These are phyloP conservation scores for Sturnus vulgaris DNA, from an alignment of 2,113 vertebrate species.

Conservation along the genomic window DNA sequence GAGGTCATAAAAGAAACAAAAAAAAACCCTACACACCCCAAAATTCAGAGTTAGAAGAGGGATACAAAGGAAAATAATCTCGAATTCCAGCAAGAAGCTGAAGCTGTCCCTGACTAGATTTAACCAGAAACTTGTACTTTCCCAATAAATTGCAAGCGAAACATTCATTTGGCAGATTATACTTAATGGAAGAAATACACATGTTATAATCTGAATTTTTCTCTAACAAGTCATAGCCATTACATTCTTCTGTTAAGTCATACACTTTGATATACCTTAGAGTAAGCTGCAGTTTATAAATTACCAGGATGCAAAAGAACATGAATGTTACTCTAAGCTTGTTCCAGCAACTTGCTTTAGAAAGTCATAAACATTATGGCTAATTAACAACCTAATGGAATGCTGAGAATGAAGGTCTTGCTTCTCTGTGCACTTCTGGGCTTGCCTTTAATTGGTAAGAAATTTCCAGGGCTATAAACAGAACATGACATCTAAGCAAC, in stretches of 20 bases:
- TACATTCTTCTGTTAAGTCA: not conserved
- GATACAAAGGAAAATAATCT: not conserved
- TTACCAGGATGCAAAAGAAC: not conserved
- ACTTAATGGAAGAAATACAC: not conserved
- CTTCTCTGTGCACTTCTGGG: not conserved
- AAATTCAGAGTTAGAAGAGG: not conserved
- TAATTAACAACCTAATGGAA: constrained; percentile 46
- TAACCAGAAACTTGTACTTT: not conserved
- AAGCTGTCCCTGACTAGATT: not conserved
- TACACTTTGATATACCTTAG: not conserved
- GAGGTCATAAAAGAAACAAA: not conserved
- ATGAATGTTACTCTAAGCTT: not conserved
- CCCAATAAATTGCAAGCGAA: not conserved
- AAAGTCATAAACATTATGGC: constrained; percentile 42
- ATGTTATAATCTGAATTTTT: not conserved
- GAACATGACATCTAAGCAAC: not conserved
- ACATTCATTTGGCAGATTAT: not conserved
- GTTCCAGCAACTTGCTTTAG: not conserved
- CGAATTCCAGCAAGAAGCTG: not conserved
- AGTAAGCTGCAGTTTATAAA: not conserved
- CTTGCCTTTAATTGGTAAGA: constrained; percentile 9
- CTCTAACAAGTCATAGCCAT: not conserved
- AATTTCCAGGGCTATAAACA: constrained; percentile 23
- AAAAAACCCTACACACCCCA: not conserved
- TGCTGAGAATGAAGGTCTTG: constrained; percentile 2